phyloP scores from a whole-genome alignment of 2,888 invertebrate genomes.

The Polyommatus icarus region DNA sequence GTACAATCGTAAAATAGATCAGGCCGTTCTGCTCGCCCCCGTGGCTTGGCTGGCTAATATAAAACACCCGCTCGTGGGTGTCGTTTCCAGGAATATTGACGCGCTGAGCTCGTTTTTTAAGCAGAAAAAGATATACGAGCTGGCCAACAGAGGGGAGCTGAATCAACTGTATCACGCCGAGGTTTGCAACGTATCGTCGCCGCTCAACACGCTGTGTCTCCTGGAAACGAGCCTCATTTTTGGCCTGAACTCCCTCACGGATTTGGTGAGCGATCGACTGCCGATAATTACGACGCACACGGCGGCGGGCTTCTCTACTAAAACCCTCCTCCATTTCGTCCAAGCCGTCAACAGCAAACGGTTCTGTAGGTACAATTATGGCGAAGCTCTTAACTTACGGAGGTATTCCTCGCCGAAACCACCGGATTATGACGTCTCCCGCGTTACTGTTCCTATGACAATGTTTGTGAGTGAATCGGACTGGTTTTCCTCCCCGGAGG shows the following conservation, averaged over 20 bases:
- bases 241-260: slow-evolving; percentile 56
- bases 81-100: slow-evolving; percentile 51
- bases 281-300: slow-evolving; percentile 63
- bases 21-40: slow-evolving; percentile 65
- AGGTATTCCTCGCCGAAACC: slow-evolving; percentile 53
- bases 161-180: slow-evolving; percentile 54
- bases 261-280: slow-evolving; percentile 55
- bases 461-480: slow-evolving; percentile 62
- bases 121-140: slow-evolving; percentile 54
- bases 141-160: slow-evolving; percentile 49
- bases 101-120: slow-evolving; percentile 49
- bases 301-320: slow-evolving; percentile 62
- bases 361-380: slow-evolving; percentile 65
- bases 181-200: slow-evolving; percentile 52
- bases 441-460: slow-evolving; percentile 55
- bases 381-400: slow-evolving; percentile 49
- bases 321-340: slow-evolving; percentile 62
- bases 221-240: slow-evolving; percentile 58
- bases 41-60: slow-evolving; percentile 59
- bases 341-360: slow-evolving; percentile 58
- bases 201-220: slow-evolving; percentile 55
- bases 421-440: slow-evolving; percentile 58
- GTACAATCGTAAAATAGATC: slow-evolving; percentile 63
- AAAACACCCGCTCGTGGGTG: slow-evolving; percentile 55
- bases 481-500: slow-evolving; percentile 59